These are phyloP conservation scores for Erythrolamprus reginae DNA, from an alignment of 2,113 vertebrate genomes.

Conservation along the genomic window DNA sequence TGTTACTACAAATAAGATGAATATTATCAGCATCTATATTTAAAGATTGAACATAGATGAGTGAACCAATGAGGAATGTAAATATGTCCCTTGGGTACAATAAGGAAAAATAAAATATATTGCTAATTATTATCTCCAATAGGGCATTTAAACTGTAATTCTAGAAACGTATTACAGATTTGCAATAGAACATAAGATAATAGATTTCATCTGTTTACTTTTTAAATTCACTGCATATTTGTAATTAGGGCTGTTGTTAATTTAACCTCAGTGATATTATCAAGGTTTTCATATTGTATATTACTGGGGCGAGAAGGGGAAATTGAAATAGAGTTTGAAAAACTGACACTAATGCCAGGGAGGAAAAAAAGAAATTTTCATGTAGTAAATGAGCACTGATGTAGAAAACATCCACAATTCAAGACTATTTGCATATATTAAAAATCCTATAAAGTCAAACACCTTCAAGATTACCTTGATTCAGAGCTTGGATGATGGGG, in stretches of 20 bases:
- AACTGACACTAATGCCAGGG: background rate
- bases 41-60: constrained; percentile 51
- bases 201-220: constrained; percentile 58
- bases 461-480: background rate
- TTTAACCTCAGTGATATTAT: constrained; percentile 40
- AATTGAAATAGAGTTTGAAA: background rate
- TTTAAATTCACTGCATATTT: constrained; percentile 56
- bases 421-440: background rate
- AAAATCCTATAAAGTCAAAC: background rate
- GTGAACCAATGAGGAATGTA: constrained; percentile 56
- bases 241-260: constrained; percentile 41
- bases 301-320: accelerated
- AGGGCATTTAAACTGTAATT: constrained; percentile 38
- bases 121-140: constrained; percentile 52
- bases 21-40: constrained; percentile 40
- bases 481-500: background rate
- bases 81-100: constrained; percentile 49
- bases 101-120: constrained; percentile 43
- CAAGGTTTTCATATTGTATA: constrained; percentile 17
- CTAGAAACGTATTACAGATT: constrained; percentile 35
- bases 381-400: background rate
- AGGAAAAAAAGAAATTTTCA: background rate
- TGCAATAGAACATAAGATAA: constrained; percentile 51
- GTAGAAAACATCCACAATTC: background rate
- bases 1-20: constrained; percentile 24